Percentiles rank a stretch among this genome's conserved stretches.
These are phyloP conservation scores for Amorpha juglandis DNA, from an alignment of 2,888 invertebrate genomes.

Conservation along the genomic window DNA sequence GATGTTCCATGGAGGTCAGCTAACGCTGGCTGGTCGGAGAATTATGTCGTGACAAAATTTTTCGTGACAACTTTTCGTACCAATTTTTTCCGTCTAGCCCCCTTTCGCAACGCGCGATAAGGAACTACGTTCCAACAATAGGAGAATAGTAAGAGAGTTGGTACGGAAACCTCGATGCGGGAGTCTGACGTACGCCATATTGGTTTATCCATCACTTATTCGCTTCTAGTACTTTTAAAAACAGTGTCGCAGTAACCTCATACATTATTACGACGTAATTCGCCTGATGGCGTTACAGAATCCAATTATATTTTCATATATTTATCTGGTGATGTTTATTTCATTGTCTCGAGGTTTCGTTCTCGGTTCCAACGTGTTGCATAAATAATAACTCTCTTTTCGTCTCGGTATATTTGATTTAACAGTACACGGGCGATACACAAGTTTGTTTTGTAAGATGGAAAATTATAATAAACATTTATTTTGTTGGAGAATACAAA, in stretches of 20 bases:
- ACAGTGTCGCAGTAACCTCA: not conserved
- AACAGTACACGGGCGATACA: not conserved
- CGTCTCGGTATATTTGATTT: conserved; percentile 11
- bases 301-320: conserved; percentile 16
- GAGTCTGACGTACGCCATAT: not conserved
- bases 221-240: not conserved
- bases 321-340: conserved; percentile 16
- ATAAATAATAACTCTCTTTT: conserved; percentile 6
- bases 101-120: no score
- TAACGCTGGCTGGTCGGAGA: no score
- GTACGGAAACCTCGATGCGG: no score
- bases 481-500: not conserved
- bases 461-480: not conserved
- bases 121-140: no score
- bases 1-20: no score
- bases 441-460: not conserved
- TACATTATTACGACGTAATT: conserved; percentile 17
- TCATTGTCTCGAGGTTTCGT: conserved; percentile 1
- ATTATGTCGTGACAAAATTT: no score
- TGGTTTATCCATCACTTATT: not conserved
- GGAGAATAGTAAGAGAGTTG: no score
- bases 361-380: not conserved
- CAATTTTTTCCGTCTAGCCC: no score
- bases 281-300: conserved; percentile 9
- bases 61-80: no score